Conservation (phyloP, 2,797 vertebrate genomes). For the Tapera naevia region DNA sequence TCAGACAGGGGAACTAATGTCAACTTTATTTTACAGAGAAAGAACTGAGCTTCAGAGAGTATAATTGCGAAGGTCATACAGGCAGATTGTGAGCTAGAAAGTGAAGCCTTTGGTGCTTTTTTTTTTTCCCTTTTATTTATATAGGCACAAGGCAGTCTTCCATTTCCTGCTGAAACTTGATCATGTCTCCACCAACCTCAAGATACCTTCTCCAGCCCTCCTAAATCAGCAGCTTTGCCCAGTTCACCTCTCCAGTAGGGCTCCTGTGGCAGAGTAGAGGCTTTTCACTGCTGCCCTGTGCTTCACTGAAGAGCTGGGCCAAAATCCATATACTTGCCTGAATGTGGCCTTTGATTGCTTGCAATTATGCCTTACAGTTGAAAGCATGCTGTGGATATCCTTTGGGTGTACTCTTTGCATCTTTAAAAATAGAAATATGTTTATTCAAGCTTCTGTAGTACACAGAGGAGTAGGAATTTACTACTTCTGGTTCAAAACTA, state of each 20-base stretch:
- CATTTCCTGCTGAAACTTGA: rapidly evolving
- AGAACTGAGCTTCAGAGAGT: not conserved
- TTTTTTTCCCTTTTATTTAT: not conserved
- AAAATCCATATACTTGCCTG: not conserved
- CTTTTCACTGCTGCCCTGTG: not conserved
- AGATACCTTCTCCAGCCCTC: not conserved
- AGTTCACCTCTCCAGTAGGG: not conserved
- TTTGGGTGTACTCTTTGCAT: not conserved
- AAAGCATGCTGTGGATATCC: not conserved
- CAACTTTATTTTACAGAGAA: not conserved
- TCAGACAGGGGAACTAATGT: not conserved
- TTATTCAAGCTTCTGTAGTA: not conserved
- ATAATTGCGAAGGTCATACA: not conserved
- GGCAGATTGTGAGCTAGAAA: not conserved
- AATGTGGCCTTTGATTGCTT: not conserved
- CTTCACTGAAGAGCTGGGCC: not conserved
- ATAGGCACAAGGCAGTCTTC: not conserved
- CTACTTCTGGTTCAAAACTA: not conserved
- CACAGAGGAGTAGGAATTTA: not conserved
- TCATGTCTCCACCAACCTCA: not conserved
- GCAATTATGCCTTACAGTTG: not conserved
- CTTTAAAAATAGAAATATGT: not conserved
- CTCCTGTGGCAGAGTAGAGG: not conserved
- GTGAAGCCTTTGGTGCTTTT: not conserved
- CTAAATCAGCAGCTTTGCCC: not conserved